Conservation (phyloP, 2,888 invertebrate species). For the Drosophila nr. perissopoda region DNA sequence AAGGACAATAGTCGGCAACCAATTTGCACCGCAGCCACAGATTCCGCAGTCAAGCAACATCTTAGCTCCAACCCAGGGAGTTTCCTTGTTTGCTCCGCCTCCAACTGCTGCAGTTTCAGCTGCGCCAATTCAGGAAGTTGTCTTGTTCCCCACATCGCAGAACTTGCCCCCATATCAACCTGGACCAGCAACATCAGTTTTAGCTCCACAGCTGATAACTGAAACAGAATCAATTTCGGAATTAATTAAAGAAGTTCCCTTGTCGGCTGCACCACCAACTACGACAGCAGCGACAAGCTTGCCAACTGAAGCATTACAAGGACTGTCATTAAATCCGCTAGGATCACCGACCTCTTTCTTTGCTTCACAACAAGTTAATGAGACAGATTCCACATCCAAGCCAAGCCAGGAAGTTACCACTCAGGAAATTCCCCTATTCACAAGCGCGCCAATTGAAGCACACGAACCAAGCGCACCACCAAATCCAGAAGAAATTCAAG, state of each 20-base stretch:
- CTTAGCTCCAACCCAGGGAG: slow-evolving; percentile 2
- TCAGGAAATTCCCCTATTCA: slow-evolving; percentile 6
- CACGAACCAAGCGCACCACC: slow-evolving; percentile 1
- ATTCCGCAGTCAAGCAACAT: background rate
- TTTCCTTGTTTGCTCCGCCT: slow-evolving; percentile 13
- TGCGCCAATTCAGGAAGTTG: slow-evolving; percentile 2
- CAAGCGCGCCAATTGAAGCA: background rate
- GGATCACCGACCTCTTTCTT: slow-evolving; percentile 16
- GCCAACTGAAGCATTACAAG: slow-evolving; percentile 7
- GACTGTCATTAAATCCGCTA: slow-evolving; percentile 12
- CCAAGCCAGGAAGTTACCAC: background rate
- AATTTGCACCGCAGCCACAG: slow-evolving; percentile 12
- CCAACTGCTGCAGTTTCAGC: slow-evolving; percentile 7
- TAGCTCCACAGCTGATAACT: background rate
- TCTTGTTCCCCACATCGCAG: slow-evolving; percentile 5
- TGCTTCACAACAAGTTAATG: slow-evolving; percentile 19
- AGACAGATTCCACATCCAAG: background rate
- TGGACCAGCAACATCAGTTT: background rate
- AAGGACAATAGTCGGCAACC: background rate
- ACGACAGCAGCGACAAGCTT: background rate
- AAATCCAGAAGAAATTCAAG: background rate
- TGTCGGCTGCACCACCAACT: slow-evolving; percentile 37
- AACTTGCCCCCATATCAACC: slow-evolving; percentile 2
- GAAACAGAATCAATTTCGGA: background rate
- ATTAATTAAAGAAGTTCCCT: slow-evolving; percentile 15